Evolutionary conservation across 2,113 vertebrate species (phyloP), one percentile per base, ranked within the genome.

Genomic region (Coturnix japonica): DNA sequence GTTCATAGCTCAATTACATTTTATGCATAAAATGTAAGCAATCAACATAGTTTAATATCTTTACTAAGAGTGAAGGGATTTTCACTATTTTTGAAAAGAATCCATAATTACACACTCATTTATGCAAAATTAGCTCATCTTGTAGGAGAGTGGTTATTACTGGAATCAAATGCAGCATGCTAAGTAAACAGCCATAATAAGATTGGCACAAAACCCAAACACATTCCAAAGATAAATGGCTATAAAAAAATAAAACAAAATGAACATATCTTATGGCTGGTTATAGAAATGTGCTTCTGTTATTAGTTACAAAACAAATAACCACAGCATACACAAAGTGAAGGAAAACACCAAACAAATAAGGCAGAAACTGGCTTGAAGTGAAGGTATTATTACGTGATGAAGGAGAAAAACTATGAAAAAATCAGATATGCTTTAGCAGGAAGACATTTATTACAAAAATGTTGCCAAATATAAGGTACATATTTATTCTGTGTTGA

Each of bases 121-220:
- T 87, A 80, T 78, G 65, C 56, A 91, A 88, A 95, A 94, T 94
- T 78, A 93, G 31, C 61, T 90, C 64, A 63, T 91, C 61, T 88
- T 91, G 80, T 15, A 41, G 56, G 44, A 91, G 44, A 88, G 20
- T 15, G 60, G 51, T 81, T 80, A 85, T 90, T 91, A 91, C 80
- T 47, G 51, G 76, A 86, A 90, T 74, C 65, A 90, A 90, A 83
- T 64, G 16, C 51, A 83, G 77, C 11, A 5, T 35, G 43, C 19
- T 93, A 90, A 77, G 33, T 67, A 90, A 91, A 88, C 33, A 74
- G 53, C 37, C 69, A 49, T 63, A 89, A 84, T 54, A 79, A 74
- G 21, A 41, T 33, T 5, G 2, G 9, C 73, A 88, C 8, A 93
- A 91, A 91, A 57, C 7, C 18, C 60, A 85, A 93, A 67, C 25